phyloP scores from a whole-genome alignment of 2,888 invertebrate species.

The Ferrisia virgata region DNA sequence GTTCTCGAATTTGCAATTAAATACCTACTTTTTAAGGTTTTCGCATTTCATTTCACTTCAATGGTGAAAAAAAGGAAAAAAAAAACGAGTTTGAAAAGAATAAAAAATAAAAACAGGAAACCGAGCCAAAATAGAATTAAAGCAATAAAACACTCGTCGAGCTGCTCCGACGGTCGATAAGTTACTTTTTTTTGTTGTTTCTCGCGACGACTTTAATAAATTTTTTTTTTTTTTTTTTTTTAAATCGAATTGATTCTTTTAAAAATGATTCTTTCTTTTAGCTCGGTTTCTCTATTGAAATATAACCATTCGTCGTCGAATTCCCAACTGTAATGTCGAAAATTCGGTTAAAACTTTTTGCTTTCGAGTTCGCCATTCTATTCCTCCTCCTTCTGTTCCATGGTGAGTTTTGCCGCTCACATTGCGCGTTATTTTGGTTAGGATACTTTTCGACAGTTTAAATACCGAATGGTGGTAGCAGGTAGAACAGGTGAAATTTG shows the following conservation, averaged over 20 bases:
- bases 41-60: neutral
- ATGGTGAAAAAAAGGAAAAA: neutral
- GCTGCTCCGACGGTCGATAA: neutral
- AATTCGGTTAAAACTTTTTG: neutral
- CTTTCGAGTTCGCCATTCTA: neutral
- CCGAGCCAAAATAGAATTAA: neutral
- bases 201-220: neutral
- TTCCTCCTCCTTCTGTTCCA: neutral
- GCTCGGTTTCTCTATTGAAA: neutral
- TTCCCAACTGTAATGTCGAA: neutral
- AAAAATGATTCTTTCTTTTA: neutral
- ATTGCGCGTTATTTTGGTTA: neutral
- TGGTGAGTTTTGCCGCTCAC: neutral
- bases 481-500: neutral
- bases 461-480: neutral
- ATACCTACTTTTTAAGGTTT: neutral
- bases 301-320: neutral
- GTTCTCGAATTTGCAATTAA: neutral
- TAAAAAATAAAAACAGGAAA: neutral
- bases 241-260: neutral
- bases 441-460: neutral
- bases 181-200: neutral
- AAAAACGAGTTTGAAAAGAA: neutral
- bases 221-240: slow-evolving; percentile 4
- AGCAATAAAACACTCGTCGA: neutral